Conservation (phyloP, 2,113 vertebrate species). For the Anoplopoma fimbria region DNA sequence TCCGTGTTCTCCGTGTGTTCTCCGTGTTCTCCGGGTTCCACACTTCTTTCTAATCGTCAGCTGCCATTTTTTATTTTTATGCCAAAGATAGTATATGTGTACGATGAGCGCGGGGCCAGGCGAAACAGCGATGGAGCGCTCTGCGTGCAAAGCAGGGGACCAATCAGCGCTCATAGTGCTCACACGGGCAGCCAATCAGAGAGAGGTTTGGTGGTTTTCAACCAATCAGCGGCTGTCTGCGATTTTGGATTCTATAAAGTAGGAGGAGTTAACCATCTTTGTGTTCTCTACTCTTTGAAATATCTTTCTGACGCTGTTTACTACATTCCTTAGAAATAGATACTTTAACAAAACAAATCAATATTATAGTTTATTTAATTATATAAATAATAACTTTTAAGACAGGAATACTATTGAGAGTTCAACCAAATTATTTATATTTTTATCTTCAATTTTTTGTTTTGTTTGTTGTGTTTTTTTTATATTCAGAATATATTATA, state of each 20-base stretch:
- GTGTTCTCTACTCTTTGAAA: slow-evolving; percentile 1
- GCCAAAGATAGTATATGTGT: slow-evolving; percentile 59
- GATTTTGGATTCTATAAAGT: slow-evolving; percentile 28
- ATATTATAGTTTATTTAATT: neutral
- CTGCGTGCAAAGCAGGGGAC: neutral
- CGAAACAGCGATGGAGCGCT: neutral
- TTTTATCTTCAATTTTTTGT: neutral
- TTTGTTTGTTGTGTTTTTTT: too few relatives aligned
- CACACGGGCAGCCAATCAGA: slow-evolving; percentile 27
- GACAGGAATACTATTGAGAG: too few relatives aligned
- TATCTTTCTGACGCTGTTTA: slow-evolving; percentile 8
- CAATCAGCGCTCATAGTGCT: slow-evolving; percentile 27
- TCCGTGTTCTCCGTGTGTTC: too few relatives aligned
- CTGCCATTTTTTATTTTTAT: slow-evolving; percentile 77
- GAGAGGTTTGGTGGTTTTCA: neutral
- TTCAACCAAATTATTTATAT: neutral
- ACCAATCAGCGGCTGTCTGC: slow-evolving; percentile 53
- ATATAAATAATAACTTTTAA: neutral
- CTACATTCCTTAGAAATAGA: neutral
- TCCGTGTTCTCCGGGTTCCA: too few relatives aligned
- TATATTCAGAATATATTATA: too few relatives aligned
- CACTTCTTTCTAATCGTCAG: slow-evolving; percentile 75
- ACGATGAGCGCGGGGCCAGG: neutral
- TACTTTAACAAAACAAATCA: neutral
- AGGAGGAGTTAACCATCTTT: slow-evolving; percentile 14